Percentiles rank a stretch among this genome's conserved stretches.
Conservation (phyloP, 2,888 invertebrate genomes). For the Ischnura elegans region DNA sequence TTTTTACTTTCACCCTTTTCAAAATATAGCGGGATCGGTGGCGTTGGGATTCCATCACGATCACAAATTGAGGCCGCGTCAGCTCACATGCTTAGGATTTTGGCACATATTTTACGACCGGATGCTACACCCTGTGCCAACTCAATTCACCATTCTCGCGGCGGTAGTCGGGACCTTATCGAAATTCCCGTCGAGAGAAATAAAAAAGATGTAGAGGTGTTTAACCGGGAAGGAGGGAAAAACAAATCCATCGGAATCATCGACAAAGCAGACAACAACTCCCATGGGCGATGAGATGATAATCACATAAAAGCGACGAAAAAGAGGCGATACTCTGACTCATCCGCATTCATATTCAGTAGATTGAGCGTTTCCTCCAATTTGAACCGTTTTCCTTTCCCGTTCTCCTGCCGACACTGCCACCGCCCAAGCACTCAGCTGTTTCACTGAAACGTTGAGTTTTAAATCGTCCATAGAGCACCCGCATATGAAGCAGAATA, state of each 20-base stretch:
- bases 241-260: slow-evolving; percentile 17
- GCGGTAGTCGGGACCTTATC: neutral
- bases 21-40: neutral
- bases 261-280: neutral
- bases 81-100: neutral
- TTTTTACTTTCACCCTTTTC: neutral
- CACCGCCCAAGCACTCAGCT: neutral
- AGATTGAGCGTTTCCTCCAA: neutral
- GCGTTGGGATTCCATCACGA: neutral
- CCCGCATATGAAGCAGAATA: neutral
- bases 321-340: neutral
- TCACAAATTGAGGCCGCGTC: neutral
- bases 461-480: neutral
- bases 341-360: neutral
- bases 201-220: neutral
- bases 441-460: neutral
- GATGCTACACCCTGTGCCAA: slow-evolving; percentile 1
- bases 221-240: neutral
- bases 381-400: neutral
- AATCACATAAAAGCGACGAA: neutral
- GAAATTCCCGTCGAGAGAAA: neutral
- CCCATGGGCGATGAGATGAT: slow-evolving; percentile 4
- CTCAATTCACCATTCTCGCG: slow-evolving; percentile 11
- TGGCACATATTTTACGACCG: slow-evolving; percentile 8
- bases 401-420: neutral